Conservation (phyloP, 1,140 invertebrate genomes). For the Sipha flava region DNA sequence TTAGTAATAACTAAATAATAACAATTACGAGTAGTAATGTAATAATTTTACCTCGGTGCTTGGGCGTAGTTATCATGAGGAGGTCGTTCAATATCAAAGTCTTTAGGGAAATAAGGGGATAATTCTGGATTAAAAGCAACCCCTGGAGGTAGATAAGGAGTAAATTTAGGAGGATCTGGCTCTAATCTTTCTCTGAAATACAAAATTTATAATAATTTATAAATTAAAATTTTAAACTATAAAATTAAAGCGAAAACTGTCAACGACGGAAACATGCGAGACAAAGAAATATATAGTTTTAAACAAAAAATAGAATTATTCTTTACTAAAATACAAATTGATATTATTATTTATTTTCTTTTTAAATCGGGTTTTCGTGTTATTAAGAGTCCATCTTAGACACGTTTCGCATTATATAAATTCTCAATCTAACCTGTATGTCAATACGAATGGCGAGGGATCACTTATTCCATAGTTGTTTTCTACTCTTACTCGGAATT, state of each 20-base stretch:
- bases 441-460: conserved; percentile 77
- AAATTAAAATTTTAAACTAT: background rate
- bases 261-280: no score
- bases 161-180: conserved; percentile 67
- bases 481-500: conserved; percentile 86
- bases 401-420: no score
- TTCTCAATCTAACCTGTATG: conserved; percentile 44
- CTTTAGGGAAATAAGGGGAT: conserved; percentile 80
- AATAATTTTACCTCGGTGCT: conserved; percentile 49
- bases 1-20: background rate
- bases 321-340: no score
- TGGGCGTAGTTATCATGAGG: conserved; percentile 74
- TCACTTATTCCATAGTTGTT: conserved; percentile 96
- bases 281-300: no score
- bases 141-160: conserved; percentile 68
- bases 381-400: no score
- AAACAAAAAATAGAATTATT: no score
- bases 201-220: background rate
- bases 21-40: background rate
- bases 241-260: no score
- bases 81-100: conserved; percentile 79
- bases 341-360: no score
- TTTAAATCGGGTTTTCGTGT: no score
- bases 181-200: conserved; percentile 59
- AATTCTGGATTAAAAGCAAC: conserved; percentile 77